Evolutionary conservation across 2,888 invertebrate species (phyloP), one percentile per base, ranked within the genome.

Genomic region (Drosophila gaucha): DNA sequence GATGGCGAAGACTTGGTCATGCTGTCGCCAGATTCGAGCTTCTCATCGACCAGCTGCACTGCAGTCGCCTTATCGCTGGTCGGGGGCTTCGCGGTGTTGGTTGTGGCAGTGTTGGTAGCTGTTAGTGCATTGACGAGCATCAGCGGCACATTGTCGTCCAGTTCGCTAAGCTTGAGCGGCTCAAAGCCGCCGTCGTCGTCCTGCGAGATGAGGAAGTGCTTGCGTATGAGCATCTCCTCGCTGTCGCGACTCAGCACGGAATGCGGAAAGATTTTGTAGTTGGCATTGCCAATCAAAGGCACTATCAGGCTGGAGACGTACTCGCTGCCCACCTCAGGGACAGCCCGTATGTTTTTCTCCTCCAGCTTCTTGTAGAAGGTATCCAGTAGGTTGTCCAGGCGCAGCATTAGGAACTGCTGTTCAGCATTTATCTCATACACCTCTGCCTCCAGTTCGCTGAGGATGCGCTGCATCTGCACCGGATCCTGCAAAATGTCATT

Each of bases 401-500:
- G 86, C 43, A 90, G 26, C 56, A 91, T 63, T 3, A 91, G 56
- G 47, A 66, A 88, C 47, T 87, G 86, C 47, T 91, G 90, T 43
- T 91, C 91, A 1, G 88, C 89, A 67, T 91, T 91, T 10, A 91
- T 91, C 67, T 91, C 90, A 35, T 79, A 88, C 14, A 91, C 89
- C 75, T 91, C 91, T 12, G 76, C 58, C 69, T 91, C 90, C 57
- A 91, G 63, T 51, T 91, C 91, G n/a, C 89, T 84, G 10, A 91
- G 62, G 35, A 88, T 86, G 14, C 86, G 86, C 39, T 85, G 83
- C 70, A 88, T 90, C 46, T 90, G 87, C 5, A 74, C 66, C 9
- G 84, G 80, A 74, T 89, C 87, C 90, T 90, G 36, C 14, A 47
- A 44, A 24, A 24, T 18, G 3, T 1, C 9, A 31, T 24, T 24